Conservation (phyloP, 2,888 invertebrate genomes). For the Chorisops tibialis region DNA sequence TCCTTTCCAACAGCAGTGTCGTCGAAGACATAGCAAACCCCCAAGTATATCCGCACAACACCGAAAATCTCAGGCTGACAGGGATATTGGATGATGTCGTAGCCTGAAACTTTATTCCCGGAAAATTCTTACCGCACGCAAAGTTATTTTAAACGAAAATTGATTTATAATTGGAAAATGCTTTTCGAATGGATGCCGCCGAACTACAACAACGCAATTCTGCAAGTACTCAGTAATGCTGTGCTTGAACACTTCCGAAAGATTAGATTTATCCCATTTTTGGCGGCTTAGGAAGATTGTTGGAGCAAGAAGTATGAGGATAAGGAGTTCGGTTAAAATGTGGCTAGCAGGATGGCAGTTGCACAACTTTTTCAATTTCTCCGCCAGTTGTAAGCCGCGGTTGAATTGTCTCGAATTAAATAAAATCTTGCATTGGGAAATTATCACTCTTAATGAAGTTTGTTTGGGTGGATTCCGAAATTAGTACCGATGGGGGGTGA, state of each 20-base stretch:
- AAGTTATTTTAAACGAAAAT: constrained; percentile 54
- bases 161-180: constrained; percentile 53
- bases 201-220: neutral
- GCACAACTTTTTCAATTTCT: constrained; percentile 10
- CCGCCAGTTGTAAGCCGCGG: neutral
- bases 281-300: neutral
- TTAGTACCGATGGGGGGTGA: constrained; percentile 8
- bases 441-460: constrained; percentile 7
- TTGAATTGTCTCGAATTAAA: constrained; percentile 9
- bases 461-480: constrained; percentile 8
- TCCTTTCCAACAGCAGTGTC: neutral
- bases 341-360: constrained; percentile 6
- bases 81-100: constrained; percentile 25
- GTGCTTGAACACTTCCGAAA: neutral
- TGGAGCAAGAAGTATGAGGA: neutral
- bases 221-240: neutral
- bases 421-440: constrained; percentile 8
- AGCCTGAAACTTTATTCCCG: constrained; percentile 22
- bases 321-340: neutral
- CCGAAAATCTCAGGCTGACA: constrained; percentile 4
- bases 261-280: neutral
- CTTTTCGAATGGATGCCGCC: constrained; percentile 27
- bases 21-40: neutral
- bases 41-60: neutral
- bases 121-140: constrained; percentile 37